These are phyloP conservation scores for Sebastes steindachneri DNA, from an alignment of 2,797 vertebrate species.

Conservation along the genomic window DNA sequence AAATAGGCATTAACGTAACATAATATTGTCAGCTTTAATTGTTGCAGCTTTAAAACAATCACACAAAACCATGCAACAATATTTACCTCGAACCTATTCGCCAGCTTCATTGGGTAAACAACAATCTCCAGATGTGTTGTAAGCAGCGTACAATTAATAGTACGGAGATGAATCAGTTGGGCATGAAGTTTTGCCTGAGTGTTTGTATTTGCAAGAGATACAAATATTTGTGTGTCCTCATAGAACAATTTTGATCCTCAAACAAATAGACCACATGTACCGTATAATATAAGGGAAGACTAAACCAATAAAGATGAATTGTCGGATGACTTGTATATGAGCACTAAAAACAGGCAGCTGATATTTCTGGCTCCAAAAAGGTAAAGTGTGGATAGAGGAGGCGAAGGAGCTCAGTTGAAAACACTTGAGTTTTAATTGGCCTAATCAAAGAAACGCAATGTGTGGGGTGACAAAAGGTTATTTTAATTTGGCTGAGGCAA, in stretches of 20 bases:
- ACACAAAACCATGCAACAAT: not conserved
- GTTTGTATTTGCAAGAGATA: not conserved
- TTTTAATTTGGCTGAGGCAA: conserved; percentile 68
- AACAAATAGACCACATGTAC: not conserved
- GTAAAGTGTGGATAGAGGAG: conserved; percentile 19
- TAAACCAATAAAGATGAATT: not conserved
- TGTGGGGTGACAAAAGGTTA: conserved; percentile 74
- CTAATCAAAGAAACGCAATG: conserved; percentile 75
- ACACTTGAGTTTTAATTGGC: conserved; percentile 78
- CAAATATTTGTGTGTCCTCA: not conserved
- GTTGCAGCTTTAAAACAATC: not conserved
- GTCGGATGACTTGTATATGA: not conserved
- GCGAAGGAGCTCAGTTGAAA: conserved; percentile 26
- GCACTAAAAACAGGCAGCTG: conserved; percentile 2
- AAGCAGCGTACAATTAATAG: not conserved
- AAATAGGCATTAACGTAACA: no score
- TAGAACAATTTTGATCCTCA: not conserved
- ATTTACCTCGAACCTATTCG: accelerated
- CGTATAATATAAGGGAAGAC: not conserved
- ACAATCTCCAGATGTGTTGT: not conserved
- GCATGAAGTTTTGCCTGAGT: not conserved
- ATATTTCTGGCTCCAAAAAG: conserved; percentile 14
- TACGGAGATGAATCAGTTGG: not conserved
- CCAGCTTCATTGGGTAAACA: not conserved
- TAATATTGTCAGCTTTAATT: no score